phyloP scores from a whole-genome alignment of 1,140 invertebrate species.

The Dreissena polymorpha region DNA sequence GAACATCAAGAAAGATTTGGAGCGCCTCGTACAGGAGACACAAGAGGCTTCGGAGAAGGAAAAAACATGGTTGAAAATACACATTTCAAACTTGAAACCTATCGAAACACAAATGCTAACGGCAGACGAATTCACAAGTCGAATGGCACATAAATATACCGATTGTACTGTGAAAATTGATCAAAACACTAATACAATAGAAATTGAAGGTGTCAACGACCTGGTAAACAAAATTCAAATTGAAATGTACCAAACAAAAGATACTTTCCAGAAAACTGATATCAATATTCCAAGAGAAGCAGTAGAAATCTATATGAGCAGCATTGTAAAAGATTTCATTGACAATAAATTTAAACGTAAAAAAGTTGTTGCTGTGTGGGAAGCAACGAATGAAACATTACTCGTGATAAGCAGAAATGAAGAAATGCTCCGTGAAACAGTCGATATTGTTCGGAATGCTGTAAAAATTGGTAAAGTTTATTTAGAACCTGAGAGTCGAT shows the following conservation, averaged over 20 bases:
- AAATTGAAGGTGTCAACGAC: constrained; percentile 27
- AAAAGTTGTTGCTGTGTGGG: constrained; percentile 22
- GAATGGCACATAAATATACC: constrained; percentile 21
- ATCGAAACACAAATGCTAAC: constrained; percentile 39
- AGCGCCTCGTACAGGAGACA: neutral
- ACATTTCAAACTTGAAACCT: constrained; percentile 11
- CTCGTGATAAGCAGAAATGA: constrained; percentile 12
- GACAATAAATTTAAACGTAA: constrained; percentile 20
- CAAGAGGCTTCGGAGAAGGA: constrained; percentile 51
- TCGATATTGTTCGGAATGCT: neutral
- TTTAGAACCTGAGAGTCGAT: neutral
- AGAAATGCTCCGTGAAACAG: neutral
- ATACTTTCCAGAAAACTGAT: neutral
- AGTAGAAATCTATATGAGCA: neutral
- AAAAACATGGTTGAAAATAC: constrained; percentile 46
- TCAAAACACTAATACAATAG: constrained; percentile 24
- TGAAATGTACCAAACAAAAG: constrained; percentile 15
- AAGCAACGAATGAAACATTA: neutral
- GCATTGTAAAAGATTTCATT: constrained; percentile 20
- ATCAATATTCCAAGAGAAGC: neutral
- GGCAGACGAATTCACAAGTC: constrained; percentile 17
- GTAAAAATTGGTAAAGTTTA: neutral
- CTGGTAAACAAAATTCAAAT: constrained; percentile 22
- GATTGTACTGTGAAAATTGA: constrained; percentile 49
- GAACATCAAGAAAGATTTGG: constrained; percentile 24